Evolutionary conservation across 2,113 vertebrate species (phyloP).

Genomic region (Agapornis roseicollis): DNA sequence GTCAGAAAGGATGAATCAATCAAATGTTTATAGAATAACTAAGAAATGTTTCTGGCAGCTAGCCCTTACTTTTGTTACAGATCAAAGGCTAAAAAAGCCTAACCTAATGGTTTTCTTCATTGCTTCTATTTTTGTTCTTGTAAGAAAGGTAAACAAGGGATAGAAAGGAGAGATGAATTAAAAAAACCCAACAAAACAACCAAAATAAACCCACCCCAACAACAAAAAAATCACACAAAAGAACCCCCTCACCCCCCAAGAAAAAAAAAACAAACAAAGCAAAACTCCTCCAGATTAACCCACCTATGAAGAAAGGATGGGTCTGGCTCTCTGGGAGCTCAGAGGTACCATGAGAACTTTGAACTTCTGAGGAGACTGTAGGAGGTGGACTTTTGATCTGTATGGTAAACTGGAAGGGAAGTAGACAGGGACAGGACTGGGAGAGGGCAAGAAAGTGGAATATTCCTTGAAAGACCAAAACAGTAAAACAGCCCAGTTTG

Average conservation of each 20-base stretch:
- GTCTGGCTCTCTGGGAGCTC: background rate
- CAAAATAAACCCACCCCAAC: background rate
- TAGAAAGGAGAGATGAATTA: background rate
- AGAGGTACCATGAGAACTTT: background rate
- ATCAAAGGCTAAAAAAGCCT: constrained; percentile 15
- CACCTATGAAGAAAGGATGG: background rate
- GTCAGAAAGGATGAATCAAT: constrained; percentile 26
- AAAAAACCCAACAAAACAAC: background rate
- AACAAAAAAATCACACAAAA: background rate
- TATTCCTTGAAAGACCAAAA: background rate
- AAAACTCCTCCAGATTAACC: background rate
- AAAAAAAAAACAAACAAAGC: background rate
- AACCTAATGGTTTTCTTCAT: background rate
- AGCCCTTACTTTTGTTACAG: background rate
- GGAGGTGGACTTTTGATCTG: background rate
- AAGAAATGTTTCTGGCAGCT: background rate
- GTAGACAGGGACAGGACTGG: background rate
- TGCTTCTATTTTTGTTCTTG: background rate
- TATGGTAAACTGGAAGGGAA: background rate
- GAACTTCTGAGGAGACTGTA: background rate
- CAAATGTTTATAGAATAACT: background rate
- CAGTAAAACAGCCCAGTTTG: accelerated
- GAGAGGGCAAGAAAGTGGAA: background rate
- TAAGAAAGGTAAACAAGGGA: background rate
- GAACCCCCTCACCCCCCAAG: background rate